Evolutionary conservation across 2,797 vertebrate genomes (phyloP), one percentile per base, ranked within the genome.

Genomic region (Platalea minor): DNA sequence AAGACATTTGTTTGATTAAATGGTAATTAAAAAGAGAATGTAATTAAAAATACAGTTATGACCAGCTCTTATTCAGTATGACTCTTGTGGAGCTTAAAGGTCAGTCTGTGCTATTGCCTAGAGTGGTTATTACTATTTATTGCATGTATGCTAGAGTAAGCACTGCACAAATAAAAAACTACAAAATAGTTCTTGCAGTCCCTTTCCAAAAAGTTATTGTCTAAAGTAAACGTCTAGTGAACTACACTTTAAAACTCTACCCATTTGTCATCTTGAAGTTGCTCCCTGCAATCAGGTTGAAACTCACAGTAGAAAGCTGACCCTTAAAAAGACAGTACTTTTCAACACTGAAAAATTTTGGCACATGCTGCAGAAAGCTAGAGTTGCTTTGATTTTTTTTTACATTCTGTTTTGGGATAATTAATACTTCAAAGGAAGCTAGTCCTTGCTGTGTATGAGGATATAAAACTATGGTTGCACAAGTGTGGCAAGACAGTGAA

Each of bases 1-100:
- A 88, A 88, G 91, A 85, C 72, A 72, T 94, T 95, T 91, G 23
- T 83, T 88, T 93, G 74, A 92, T 94, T 96, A 93, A 96, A 95
- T 63, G 60, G 53, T 67, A 91, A 93, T 96, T 95, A 89, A 86
- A 96, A 94, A 83, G 61, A 87, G 75, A 93, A 83, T 51, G 53
- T 29, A 92, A 92, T 89, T 93, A 95, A 95, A 96, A 92, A 89
- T 91, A 60, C 41, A 51, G 33, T 94, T 92, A 72, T 91, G 81
- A 57, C 24, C 61, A 91, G 43, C 35, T 91, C 64, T 94, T 93
- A 50, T 46, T 94, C 64, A 29, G 7, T 57, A 45, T 83, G 56
- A 83, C 53, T 93, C 33, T 77, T 72, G 50, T 50, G 41, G 46
- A 75, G 14, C 81, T 93, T 95, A 85, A 84, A 91, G 81, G 53